Percentiles rank a stretch among this genome's conserved stretches.
These are phyloP conservation scores for Zalophus californianus DNA, from an alignment of 2,797 vertebrate genomes.

Conservation along the genomic window DNA sequence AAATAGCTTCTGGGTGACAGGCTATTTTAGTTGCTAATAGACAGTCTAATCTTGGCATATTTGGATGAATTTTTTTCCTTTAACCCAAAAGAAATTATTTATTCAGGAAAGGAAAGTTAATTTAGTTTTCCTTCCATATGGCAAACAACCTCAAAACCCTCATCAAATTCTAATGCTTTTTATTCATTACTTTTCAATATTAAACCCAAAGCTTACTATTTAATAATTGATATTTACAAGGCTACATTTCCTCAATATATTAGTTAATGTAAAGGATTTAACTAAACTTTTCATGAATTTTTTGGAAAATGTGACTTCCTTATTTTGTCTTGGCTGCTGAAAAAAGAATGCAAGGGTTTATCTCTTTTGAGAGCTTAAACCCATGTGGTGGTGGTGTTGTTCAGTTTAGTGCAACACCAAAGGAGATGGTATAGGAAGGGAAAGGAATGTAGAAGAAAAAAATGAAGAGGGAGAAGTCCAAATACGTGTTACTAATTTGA, in stretches of 20 bases:
- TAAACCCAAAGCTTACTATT: not conserved
- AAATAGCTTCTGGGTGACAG: constrained; percentile 45
- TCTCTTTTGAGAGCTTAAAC: not conserved
- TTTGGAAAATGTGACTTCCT: not conserved
- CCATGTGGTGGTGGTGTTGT: not conserved
- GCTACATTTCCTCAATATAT: not conserved
- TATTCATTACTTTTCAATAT: constrained; percentile 30
- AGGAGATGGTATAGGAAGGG: not conserved
- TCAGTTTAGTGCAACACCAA: not conserved
- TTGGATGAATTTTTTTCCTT: not conserved
- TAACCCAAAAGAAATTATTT: constrained; percentile 21
- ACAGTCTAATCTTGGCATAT: constrained; percentile 29
- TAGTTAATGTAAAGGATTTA: not conserved
- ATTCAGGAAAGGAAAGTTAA: not conserved
- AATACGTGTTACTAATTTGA: not conserved
- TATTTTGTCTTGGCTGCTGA: not conserved
- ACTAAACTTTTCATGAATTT: not conserved
- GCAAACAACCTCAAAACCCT: not conserved
- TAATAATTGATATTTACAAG: constrained; percentile 3
- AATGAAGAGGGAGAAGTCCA: not conserved
- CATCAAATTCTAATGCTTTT: constrained; percentile 2
- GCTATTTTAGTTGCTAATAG: constrained; percentile 40
- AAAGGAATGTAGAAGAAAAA: not conserved
- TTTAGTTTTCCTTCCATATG: constrained; percentile 32
- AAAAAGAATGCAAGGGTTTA: not conserved